A percentile compares a stretch with the other conserved stretches of the same genome.
Conservation (phyloP, 2,113 vertebrate species). For the Microtus richardsoni region DNA sequence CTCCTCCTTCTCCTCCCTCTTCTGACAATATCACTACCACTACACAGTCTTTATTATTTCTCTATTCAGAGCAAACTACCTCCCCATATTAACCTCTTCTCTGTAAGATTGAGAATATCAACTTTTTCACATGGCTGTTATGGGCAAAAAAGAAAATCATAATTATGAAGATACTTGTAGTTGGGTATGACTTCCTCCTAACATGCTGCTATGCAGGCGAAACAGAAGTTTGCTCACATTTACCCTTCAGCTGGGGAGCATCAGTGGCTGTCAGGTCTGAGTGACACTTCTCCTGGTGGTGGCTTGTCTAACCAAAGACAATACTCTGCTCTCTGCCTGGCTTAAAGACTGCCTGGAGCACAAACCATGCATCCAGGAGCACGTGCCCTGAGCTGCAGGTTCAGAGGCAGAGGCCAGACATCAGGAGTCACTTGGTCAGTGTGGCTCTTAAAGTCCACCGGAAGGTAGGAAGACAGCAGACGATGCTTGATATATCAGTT, state of each 20-base stretch:
- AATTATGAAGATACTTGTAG: too few relatives aligned
- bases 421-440: too few relatives aligned
- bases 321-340: background rate
- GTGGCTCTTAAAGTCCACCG: background rate
- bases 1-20: fast-evolving
- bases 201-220: background rate
- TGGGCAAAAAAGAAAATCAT: too few relatives aligned
- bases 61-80: too few relatives aligned
- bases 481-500: background rate
- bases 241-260: background rate
- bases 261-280: background rate
- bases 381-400: background rate
- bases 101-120: too few relatives aligned
- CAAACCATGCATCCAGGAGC: background rate
- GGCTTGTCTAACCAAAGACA: background rate
- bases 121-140: too few relatives aligned
- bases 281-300: background rate
- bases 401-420: background rate
- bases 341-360: background rate
- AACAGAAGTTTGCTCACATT: background rate
- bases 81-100: too few relatives aligned
- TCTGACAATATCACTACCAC: too few relatives aligned
- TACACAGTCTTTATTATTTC: too few relatives aligned
- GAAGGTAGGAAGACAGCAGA: background rate
- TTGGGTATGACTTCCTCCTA: background rate